A percentile compares a stretch with the other conserved stretches of the same genome.
Conservation (phyloP, 1,140 invertebrate genomes). For the Drosophila hydei region DNA sequence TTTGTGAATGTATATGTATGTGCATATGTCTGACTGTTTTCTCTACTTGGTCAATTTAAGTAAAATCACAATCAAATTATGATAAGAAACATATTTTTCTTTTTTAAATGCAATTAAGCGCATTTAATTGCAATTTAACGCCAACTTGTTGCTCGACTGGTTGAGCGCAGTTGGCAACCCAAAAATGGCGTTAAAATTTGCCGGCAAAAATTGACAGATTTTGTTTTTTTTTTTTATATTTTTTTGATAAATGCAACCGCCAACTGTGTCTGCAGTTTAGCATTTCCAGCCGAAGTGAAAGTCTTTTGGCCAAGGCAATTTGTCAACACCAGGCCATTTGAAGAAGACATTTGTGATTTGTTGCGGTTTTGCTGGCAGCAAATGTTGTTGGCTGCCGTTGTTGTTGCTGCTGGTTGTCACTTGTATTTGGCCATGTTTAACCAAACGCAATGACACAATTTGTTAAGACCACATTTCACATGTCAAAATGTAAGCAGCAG, state of each 20-base stretch:
- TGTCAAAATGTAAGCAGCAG: slow-evolving; percentile 38
- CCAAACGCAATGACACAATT: slow-evolving; percentile 72
- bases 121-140: slow-evolving; percentile 63
- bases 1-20: slow-evolving; percentile 39
- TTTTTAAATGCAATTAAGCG: slow-evolving; percentile 64
- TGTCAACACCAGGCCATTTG: slow-evolving; percentile 69
- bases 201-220: slow-evolving; percentile 69
- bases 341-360: slow-evolving; percentile 65
- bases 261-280: slow-evolving; percentile 15
- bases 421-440: slow-evolving; percentile 50
- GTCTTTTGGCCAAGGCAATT: slow-evolving; percentile 58
- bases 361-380: slow-evolving; percentile 12
- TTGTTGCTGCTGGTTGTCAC: slow-evolving; percentile 16
- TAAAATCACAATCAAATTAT: slow-evolving; percentile 61
- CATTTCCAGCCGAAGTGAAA: slow-evolving; percentile 49
- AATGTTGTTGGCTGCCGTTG: too few relatives aligned
- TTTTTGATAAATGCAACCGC: slow-evolving; percentile 63
- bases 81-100: slow-evolving; percentile 54
- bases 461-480: slow-evolving; percentile 69
- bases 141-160: slow-evolving; percentile 9
- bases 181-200: slow-evolving; percentile 39
- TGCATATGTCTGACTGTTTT: too few relatives aligned
- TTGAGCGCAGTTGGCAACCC: slow-evolving; percentile 17
- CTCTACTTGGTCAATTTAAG: slow-evolving; percentile 37
- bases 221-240: slow-evolving; percentile 4